Base-by-base conservation (phyloP, 2,113 vertebrate species). In the Odobenus rosmarus region DNA sequence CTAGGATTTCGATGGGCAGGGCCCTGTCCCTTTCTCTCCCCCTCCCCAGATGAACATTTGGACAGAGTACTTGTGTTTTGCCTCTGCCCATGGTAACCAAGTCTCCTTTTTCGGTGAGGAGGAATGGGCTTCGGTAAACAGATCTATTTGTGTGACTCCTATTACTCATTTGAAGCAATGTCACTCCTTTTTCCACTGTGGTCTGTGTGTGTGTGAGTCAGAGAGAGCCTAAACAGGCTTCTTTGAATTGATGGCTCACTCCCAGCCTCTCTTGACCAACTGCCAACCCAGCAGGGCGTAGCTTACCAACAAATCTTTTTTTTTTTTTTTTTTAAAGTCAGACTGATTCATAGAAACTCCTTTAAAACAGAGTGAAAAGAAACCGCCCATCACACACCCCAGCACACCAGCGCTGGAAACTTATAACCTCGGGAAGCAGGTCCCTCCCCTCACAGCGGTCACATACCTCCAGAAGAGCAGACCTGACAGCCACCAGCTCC, bases 291-390 rank as follows among this genome's bases (percentile, higher is more conserved):
- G 92, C 98, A 98, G 99, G 99, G 99, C 98, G 99, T 99, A 98
- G 98, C 98, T 98, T 97, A 98, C 98, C 97, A 98, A 95, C 95
- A 96, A 94, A 76, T 93, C 83, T 95, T 94, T 95, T 92, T 67
- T 95, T 96, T 94, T 89, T 92, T 90, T 94, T 97, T 97, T 97
- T 98, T 98, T 97, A 77, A 98, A 99, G 97, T 85, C 95, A 98
- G 98, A 98, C 98, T 99, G 99, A 99, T 99, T 99, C 98, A 99
- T 98, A 99, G 98, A 99, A 99, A 99, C 98, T 99, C 98, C 98
- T 99, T 98, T 98, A 98, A 99, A 99, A 98, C 96, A 93, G 85
- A 97, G 98, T 92, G 96, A 97, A 98, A 98, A 98, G 98, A 98
- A 98, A 98, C 98, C 98, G 98, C 98, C 99, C 96, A 86, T 79